phyloP scores from a whole-genome alignment of 2,797 vertebrate genomes.

The Enteromius anoplus region DNA sequence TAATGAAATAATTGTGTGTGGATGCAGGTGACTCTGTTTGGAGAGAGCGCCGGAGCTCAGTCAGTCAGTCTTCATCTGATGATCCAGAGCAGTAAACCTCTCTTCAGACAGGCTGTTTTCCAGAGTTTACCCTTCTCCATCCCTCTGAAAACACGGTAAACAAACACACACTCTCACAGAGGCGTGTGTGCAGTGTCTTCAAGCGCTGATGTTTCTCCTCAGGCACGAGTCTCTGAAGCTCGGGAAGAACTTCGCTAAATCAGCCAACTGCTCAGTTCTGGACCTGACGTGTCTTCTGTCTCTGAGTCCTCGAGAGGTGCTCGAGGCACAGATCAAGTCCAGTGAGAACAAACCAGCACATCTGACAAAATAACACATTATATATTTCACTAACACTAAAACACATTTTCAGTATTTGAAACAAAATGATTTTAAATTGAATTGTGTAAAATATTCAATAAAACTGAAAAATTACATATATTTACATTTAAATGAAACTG shows the following conservation, averaged over 20 bases:
- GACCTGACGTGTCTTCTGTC: slow-evolving; percentile 76
- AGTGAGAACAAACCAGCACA: slow-evolving; percentile 63
- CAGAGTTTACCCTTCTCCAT: slow-evolving; percentile 82
- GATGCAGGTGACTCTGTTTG: slow-evolving; percentile 76
- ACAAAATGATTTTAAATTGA: neutral
- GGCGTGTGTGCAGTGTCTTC: neutral
- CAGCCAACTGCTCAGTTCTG: slow-evolving; percentile 74
- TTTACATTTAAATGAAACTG: neutral
- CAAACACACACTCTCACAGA: neutral
- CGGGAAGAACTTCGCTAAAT: slow-evolving; percentile 73
- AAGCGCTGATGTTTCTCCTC: neutral
- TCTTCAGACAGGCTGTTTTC: slow-evolving; percentile 75
- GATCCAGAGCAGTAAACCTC: slow-evolving; percentile 75
- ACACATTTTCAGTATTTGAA: neutral
- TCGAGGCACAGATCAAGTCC: slow-evolving; percentile 79
- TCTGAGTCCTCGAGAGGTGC: slow-evolving; percentile 72
- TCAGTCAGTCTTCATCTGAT: slow-evolving; percentile 78
- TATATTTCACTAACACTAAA: neutral
- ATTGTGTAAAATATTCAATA: neutral
- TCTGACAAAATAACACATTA: neutral
- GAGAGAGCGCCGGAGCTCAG: slow-evolving; percentile 79
- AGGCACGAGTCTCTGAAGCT: slow-evolving; percentile 77
- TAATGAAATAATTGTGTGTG: neutral
- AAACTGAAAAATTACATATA: neutral
- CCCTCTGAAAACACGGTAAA: slow-evolving; percentile 77